phyloP scores from a whole-genome alignment of 2,888 invertebrate species.

The Ochropacha duplaris region DNA sequence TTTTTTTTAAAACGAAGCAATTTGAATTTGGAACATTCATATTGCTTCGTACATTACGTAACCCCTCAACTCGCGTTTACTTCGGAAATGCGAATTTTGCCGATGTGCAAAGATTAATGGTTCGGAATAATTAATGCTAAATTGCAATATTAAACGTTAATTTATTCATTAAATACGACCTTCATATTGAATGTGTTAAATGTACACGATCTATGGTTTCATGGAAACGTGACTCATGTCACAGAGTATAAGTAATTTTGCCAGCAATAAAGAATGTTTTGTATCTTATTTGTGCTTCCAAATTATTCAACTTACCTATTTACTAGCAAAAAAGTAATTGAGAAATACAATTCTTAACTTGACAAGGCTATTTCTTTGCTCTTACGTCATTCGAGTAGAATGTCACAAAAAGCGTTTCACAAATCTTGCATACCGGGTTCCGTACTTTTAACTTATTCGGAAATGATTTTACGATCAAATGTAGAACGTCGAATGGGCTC shows the following conservation, averaged over 20 bases:
- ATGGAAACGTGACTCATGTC: not conserved
- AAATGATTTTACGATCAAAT: too few species aligned
- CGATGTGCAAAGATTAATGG: not conserved
- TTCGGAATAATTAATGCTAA: not conserved
- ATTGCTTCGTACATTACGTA: not conserved
- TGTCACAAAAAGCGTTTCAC: too few species aligned
- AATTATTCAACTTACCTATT: not conserved
- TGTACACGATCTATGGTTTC: too few species aligned
- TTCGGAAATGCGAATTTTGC: not conserved
- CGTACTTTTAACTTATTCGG: too few species aligned
- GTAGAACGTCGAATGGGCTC: too few species aligned
- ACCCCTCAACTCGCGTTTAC: not conserved
- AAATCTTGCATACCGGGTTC: too few species aligned
- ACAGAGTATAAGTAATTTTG: not conserved
- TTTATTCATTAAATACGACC: not conserved
- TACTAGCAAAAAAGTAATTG: not conserved
- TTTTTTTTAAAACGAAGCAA: too few species aligned
- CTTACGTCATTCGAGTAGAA: not conserved
- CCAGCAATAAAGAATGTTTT: not conserved
- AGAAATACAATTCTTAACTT: not conserved
- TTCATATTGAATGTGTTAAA: too few species aligned
- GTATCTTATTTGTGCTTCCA: not conserved
- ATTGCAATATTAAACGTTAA: not conserved
- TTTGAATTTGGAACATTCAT: not conserved
- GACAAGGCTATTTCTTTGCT: not conserved